Conservation (phyloP, 2,797 vertebrate species). For the Oceanodroma leucorhoa region DNA sequence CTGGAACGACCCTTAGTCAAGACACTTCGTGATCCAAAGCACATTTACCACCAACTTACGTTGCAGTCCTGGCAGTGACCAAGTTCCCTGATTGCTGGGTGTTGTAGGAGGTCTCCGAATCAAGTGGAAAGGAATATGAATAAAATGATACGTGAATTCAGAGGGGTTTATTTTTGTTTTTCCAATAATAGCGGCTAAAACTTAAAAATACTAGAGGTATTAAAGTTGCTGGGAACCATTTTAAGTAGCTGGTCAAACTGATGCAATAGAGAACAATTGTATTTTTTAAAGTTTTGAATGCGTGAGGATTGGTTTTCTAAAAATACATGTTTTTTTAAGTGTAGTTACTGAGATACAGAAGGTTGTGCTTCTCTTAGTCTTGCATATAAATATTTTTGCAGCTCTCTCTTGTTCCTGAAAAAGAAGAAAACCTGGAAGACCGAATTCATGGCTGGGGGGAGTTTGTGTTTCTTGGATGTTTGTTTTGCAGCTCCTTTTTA, state of each 20-base stretch:
- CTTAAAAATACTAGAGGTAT: background rate
- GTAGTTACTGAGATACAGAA: background rate
- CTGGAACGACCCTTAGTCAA: background rate
- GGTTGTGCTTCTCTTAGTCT: background rate
- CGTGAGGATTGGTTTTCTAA: background rate
- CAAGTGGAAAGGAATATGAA: background rate
- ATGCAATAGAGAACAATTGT: background rate
- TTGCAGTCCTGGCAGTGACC: background rate
- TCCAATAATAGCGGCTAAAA: background rate
- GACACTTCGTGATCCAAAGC: background rate
- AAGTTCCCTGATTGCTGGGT: background rate
- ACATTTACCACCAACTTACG: background rate
- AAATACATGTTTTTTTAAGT: background rate
- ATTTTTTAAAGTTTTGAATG: background rate
- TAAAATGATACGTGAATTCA: rapidly evolving
- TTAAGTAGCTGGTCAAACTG: background rate
- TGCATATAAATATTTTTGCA: conserved; percentile 11
- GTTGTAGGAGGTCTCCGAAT: background rate
- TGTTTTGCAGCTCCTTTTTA: conserved; percentile 34
- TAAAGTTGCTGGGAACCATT: background rate
- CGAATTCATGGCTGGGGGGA: background rate
- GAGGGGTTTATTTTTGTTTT: background rate
- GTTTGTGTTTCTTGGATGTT: conserved; percentile 28
- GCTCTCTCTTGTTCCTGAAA: background rate
- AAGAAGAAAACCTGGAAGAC: background rate